Evolutionary conservation across 1,140 invertebrate genomes (phyloP), one percentile per base, ranked within the genome.

Genomic region (Onthophagus taurus): DNA sequence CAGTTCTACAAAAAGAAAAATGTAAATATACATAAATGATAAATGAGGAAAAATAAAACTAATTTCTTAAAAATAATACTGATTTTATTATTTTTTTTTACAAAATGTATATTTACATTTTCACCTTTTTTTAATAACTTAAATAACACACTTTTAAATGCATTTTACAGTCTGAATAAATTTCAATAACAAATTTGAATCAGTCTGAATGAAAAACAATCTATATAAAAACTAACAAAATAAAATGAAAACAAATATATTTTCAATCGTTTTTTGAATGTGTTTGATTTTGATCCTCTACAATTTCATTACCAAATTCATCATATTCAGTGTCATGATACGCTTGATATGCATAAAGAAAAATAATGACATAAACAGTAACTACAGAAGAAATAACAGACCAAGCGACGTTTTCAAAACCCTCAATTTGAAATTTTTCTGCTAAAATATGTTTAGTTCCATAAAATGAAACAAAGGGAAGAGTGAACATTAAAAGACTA

Each of bases 401-500:
- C 66, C 81, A 78, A 42, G 80, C 80, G 53, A 77, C 87, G 42
- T 72, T 74, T 4, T 69, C 51, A 58, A 77, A 84, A 44, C 62
- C 67, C 39, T 72, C 69, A 31, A 78, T 57, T 5, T 78, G 66
- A 44, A 76, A 80, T 52, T 77, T 72, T 35, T 76, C 72, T 49
- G 70, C 65, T 17, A 87, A 59, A 29, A 77, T 46, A 58, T 79
- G 71, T 44, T 71, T 71, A 8, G 76, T 71, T 8, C 75, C 76
- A 65, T 81, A 88, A 65, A 82, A 90, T 29, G 78, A 72, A 13
- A 67, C 58, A 64, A 90, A 84, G 2, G 87, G 87, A 42, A 89
- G 58, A 4, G 83, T 83, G 52, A 89, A 87, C 85, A 90, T 89
- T 3, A 82, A 73, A 31, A 80, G 58, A 65, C 82, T 89, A 53